Percentiles rank a stretch among this genome's conserved stretches.
Evolutionary conservation across 2,888 invertebrate species (phyloP).

Genomic region (Acrocera orbiculus): DNA sequence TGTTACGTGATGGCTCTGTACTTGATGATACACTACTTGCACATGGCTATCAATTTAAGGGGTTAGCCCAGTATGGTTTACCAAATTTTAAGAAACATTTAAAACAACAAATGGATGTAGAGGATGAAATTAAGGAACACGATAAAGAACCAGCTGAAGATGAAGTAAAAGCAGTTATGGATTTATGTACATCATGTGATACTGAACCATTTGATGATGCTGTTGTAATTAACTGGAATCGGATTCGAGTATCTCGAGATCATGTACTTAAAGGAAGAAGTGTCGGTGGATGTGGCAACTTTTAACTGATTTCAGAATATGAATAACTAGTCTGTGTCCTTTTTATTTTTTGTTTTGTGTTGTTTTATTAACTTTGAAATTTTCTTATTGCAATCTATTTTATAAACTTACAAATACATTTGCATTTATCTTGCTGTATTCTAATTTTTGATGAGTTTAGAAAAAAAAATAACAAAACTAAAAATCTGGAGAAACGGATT

Average conservation of each 20-base stretch:
- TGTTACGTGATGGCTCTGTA: slow-evolving; percentile 47
- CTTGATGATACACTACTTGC: slow-evolving; percentile 41
- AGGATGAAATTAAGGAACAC: slow-evolving; percentile 37
- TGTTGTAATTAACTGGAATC: slow-evolving; percentile 59
- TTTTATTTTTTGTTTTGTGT: too few relatives aligned
- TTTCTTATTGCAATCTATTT: too few relatives aligned
- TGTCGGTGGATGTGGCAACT: slow-evolving; percentile 28
- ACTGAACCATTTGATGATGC: slow-evolving; percentile 67
- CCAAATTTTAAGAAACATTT: slow-evolving; percentile 45
- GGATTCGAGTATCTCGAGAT: slow-evolving; percentile 24
- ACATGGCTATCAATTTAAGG: slow-evolving; percentile 28
- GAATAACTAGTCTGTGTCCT: too few relatives aligned
- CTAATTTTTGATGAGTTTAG: too few relatives aligned
- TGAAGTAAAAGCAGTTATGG: slow-evolving; percentile 64
- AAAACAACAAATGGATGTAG: slow-evolving; percentile 26
- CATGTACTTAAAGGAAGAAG: slow-evolving; percentile 26
- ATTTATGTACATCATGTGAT: slow-evolving; percentile 56
- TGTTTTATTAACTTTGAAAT: too few relatives aligned
- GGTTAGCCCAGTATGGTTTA: slow-evolving; percentile 52
- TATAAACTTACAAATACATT: too few relatives aligned
- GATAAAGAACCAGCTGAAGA: slow-evolving; percentile 69
- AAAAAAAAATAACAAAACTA: too few relatives aligned
- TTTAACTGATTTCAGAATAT: slow-evolving; percentile 20
- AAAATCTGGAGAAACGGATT: too few relatives aligned
- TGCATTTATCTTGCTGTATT: too few relatives aligned